Base-by-base conservation (phyloP, 2,888 invertebrate genomes). In the Dryocosmus kuriphilus region DNA sequence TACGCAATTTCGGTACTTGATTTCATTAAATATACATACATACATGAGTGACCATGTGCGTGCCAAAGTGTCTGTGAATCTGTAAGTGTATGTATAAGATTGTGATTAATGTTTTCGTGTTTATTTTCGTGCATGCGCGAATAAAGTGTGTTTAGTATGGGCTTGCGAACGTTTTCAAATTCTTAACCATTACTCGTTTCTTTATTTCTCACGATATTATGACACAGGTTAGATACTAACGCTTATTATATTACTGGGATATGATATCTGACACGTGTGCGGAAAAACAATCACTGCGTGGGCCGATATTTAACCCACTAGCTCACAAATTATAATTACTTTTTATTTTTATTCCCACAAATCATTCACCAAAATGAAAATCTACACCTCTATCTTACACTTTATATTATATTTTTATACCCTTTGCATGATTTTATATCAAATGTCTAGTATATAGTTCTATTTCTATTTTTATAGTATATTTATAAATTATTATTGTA, bases 21-120 rank as follows among this genome's bases (percentile, higher is more conserved):
- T 85, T 87, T 86, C 85, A 85, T 88, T 89, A 88, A 87, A 89
- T 89, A 90, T 90, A 89, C 88, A 90, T 90, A 90, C 88, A 89
- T 88, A 88, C 86, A 86, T 88, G 78, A 51, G 71, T 71, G 51
- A 55, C 30, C 46, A 55, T 71, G 81, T 83, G 81, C 80, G 75
- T 83, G 71, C 67, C 55, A 2, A 46, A 30, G 71, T 71, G 51
- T 71, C 30, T 67, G 55, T 75, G 80, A 79, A 65, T 84, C 55
- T 83, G 83, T 80, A 77, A 60, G 57, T 75, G 80, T 81, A 65
- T 85, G 62, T 79, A 74, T 83, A 24, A 80, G 79, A 77, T 57
- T 75, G 63, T 62, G 63, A 71, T 30, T 65, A 80, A 77, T 80
- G 77, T 73, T 60, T 78, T 77, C 77, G 76, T 73, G 61, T 74